phyloP scores from a whole-genome alignment of 2,888 invertebrate species.

The Mactromeris polynyma region DNA sequence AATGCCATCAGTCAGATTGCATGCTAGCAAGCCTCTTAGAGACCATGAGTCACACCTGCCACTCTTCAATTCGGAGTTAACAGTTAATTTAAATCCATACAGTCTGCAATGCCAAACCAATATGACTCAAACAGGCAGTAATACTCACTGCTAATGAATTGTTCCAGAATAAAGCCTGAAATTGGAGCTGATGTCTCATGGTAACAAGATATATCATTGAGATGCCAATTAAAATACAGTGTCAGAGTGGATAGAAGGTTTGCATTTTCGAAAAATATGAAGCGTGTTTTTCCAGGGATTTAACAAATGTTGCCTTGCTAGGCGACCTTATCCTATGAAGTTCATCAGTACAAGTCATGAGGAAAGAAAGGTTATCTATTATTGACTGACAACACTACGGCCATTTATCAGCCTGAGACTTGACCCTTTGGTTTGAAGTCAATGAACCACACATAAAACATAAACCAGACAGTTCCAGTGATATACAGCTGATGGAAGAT shows the following conservation, averaged over 20 bases:
- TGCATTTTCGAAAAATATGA: too few species aligned
- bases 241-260: too few species aligned
- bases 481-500: neutral
- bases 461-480: neutral
- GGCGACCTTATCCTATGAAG: too few species aligned
- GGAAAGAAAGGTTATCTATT: neutral
- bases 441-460: neutral
- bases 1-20: neutral
- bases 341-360: too few species aligned
- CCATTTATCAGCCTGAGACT: neutral
- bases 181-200: neutral
- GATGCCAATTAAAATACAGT: too few species aligned
- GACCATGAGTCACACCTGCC: constrained; percentile 29
- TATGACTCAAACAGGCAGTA: neutral
- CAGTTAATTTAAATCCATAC: neutral
- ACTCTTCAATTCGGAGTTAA: constrained; percentile 10
- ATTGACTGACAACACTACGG: neutral
- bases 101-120: neutral
- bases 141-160: constrained; percentile 1
- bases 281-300: too few species aligned
- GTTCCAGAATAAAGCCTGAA: neutral
- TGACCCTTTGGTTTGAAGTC: neutral
- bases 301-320: too few species aligned
- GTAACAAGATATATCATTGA: neutral
- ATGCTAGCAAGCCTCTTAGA: constrained; percentile 21